Conservation (phyloP, 2,797 vertebrate species). For the Thamnophis elegans region DNA sequence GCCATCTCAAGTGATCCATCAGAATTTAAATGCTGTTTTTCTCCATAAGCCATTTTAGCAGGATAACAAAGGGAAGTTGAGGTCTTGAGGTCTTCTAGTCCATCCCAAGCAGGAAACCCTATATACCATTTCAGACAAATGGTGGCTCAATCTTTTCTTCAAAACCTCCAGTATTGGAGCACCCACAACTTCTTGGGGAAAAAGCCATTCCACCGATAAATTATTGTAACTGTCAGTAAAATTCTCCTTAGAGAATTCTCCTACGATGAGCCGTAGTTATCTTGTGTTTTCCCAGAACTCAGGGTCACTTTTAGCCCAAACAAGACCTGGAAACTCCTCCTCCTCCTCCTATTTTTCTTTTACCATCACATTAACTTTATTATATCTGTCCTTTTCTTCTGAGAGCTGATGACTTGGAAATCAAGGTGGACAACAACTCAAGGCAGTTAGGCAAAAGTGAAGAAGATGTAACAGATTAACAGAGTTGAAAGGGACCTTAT, state of each 20-base stretch:
- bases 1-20: not conserved
- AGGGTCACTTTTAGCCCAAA: not conserved
- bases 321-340: not conserved
- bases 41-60: not conserved
- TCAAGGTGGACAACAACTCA: not conserved
- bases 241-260: not conserved
- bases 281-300: not conserved
- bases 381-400: not conserved
- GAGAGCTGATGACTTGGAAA: not conserved
- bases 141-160: not conserved
- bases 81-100: not conserved
- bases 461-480: not conserved
- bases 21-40: not conserved
- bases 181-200: not conserved
- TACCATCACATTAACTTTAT: not conserved
- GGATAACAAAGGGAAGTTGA: not conserved
- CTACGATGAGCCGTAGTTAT: not conserved
- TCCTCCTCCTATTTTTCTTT: not conserved
- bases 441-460: not conserved
- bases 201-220: not conserved
- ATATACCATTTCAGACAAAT: not conserved
- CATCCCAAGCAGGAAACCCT: not conserved
- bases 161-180: not conserved
- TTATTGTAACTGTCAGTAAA: not conserved
- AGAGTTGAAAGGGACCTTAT: no score